Percentiles rank a stretch among this genome's conserved stretches.
Evolutionary conservation across 1,140 invertebrate genomes (phyloP).

Genomic region (Microvelia longipes): DNA sequence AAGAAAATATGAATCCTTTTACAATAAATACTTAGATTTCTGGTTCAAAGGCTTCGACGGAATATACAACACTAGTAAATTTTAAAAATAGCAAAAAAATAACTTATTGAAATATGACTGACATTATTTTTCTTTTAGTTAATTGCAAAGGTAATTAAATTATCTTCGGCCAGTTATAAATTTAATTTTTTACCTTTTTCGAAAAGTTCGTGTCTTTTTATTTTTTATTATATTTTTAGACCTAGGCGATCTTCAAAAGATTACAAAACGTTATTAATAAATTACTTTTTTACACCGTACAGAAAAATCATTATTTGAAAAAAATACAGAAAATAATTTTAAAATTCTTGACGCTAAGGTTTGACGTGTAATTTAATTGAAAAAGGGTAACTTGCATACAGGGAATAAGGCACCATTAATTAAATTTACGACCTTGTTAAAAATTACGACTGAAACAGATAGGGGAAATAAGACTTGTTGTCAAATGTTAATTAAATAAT

Average conservation of each 20-base stretch:
- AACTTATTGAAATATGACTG: background rate
- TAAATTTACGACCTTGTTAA: too few species aligned
- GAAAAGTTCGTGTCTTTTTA: too few species aligned
- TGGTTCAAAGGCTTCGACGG: too few species aligned
- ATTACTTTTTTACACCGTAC: background rate
- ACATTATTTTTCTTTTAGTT: background rate
- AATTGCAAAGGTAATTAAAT: background rate
- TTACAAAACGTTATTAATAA: background rate
- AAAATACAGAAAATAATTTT: background rate
- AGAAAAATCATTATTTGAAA: background rate
- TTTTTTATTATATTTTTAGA: too few species aligned
- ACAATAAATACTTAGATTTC: too few species aligned
- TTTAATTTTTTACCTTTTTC: too few species aligned
- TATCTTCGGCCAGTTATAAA: background rate
- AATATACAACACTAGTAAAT: background rate
- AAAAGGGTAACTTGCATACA: background rate
- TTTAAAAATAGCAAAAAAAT: background rate
- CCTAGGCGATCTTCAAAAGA: background rate
- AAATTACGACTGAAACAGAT: background rate
- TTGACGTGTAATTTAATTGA: background rate
- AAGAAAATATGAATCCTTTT: background rate
- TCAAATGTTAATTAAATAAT: too few species aligned
- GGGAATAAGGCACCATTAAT: too few species aligned
- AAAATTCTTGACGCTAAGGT: background rate
- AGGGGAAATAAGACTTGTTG: too few species aligned